These are phyloP conservation scores for Microtus oregoni DNA, from an alignment of 2,113 vertebrate species.

Conservation along the genomic window DNA sequence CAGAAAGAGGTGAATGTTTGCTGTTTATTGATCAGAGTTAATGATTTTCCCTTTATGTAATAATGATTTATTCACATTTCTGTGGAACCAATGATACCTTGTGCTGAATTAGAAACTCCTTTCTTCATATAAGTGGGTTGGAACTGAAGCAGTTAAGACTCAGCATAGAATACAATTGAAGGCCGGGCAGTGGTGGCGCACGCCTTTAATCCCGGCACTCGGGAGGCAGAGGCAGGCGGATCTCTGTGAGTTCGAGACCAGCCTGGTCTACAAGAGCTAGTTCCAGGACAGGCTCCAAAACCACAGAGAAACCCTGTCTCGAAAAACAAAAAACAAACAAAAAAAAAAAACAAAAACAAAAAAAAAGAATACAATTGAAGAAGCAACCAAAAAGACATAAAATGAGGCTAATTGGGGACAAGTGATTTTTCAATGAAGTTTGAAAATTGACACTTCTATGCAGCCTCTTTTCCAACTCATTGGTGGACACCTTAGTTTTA, in stretches of 20 bases:
- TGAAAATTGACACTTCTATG: not conserved
- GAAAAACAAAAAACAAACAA: too few species aligned
- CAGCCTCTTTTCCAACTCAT: not conserved
- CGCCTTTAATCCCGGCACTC: too few species aligned
- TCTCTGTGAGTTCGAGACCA: too few species aligned
- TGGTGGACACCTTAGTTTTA: not conserved
- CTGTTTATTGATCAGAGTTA: not conserved
- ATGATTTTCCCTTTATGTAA: constrained; percentile 2
- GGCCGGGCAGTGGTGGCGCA: too few species aligned
- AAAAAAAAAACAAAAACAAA: too few species aligned
- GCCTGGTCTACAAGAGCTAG: too few species aligned
- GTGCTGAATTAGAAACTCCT: not conserved
- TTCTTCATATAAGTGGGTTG: not conserved
- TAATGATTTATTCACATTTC: not conserved
- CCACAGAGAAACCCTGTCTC: too few species aligned
- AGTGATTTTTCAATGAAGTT: not conserved
- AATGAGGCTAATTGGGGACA: not conserved
- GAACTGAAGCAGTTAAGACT: not conserved
- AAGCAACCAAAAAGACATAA: not conserved
- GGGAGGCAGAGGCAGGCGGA: too few species aligned
- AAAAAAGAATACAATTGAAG: not conserved
- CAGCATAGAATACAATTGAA: not conserved
- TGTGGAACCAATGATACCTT: not conserved
- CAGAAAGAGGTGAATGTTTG: not conserved
- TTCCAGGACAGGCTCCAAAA: too few species aligned